Base-by-base conservation (phyloP, 2,797 vertebrate species). In the Eulemur mongoz region DNA sequence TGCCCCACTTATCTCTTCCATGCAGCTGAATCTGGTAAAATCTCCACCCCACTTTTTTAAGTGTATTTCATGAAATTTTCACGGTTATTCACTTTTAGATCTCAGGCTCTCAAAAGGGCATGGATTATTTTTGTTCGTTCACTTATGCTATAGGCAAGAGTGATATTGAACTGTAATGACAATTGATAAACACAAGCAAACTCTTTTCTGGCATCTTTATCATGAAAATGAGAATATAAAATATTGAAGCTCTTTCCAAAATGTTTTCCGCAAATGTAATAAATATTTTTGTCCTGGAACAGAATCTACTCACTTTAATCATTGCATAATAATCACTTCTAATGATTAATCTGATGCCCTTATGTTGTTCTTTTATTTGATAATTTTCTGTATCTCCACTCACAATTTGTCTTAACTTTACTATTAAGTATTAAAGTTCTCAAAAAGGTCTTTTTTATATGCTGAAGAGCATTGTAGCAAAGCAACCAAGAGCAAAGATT, bases 191-290 rank as follows among this genome's bases (percentile, higher is more conserved):
- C 1, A 78, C 5, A 11, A 91, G 12, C 65, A 92, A 81, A 89
- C 32, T 48, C 3, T 81, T 65, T 48, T 76, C 30, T 82, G 32
- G 18, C 12, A 81, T 30, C n/a, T 67, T 93, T 79, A 91, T 65
- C 81, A 12, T 69, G 94, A 22, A 95, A 94, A 79, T 45, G 35
- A 94, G 35, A 85, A 72, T 43, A 93, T 72, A 85, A 70, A 93
- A 84, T 84, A n/a, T 30, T 80, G 32, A 2, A 67, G 25, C 96
- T 90, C 6, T 22, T 54, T 93, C 63, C 76, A 87, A 96, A 92
- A 23, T 69, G 8, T 69, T 61, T 93, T 67, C 32, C 83, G 81
- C 57, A 67, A 96, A 87, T 48, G 7, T 59, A 54, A 81, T 88
- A 96, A 86, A 79, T n/a, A 17, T 52, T 73, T 92, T 23, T 89